phyloP scores from a whole-genome alignment of 2,113 vertebrate genomes.

The Hippocampus mohnikei region DNA sequence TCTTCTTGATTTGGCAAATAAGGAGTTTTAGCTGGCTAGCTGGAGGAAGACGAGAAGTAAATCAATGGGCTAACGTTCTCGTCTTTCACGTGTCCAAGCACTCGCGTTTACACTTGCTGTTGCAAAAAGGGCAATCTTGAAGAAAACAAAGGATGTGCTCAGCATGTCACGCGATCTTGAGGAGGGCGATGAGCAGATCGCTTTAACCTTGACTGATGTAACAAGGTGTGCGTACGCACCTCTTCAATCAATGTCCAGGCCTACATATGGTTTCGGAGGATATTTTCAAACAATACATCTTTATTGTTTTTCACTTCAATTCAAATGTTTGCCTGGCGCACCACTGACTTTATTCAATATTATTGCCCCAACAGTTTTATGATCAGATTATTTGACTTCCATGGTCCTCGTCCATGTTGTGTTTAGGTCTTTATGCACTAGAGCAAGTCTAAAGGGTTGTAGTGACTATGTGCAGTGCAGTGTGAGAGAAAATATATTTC shows the following conservation, averaged over 20 bases:
- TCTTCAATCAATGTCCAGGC: neutral
- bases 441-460: neutral
- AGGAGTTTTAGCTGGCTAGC: neutral
- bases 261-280: no score
- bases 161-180: neutral
- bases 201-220: neutral
- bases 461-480: neutral
- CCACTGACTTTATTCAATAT: no score
- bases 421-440: neutral
- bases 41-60: neutral
- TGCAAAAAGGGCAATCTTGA: neutral
- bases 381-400: neutral
- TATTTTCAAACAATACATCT: no score
- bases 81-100: neutral
- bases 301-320: no score
- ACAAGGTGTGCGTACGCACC: neutral
- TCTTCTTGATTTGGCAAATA: neutral
- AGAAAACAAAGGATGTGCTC: neutral
- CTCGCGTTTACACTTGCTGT: neutral
- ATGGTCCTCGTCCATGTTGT: no score
- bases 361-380: neutral
- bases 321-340: no score
- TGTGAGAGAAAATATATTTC: constrained; percentile 1
- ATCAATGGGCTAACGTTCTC: neutral
- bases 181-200: neutral